Evolutionary conservation across 2,797 vertebrate species (phyloP), one percentile per base, ranked within the genome.

Genomic region (Miichthys miiuy): DNA sequence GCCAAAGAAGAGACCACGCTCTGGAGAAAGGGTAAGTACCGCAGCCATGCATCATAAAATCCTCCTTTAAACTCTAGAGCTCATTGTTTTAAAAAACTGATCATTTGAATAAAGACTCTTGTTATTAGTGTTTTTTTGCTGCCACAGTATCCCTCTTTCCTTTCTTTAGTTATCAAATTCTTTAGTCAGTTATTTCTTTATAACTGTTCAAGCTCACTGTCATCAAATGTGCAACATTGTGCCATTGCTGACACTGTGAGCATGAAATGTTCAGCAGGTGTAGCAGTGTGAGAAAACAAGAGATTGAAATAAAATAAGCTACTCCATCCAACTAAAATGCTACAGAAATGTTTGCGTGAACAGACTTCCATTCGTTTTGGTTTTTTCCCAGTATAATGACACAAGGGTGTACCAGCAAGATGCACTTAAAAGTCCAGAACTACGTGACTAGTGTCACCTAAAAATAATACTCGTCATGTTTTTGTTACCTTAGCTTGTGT

Each of bases 1-100:
- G 91, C 96, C 96, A 80, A 97, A 97, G 94, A 97, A 97, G 93
- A 96, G 96, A 82, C 96, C 96, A 1, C 95, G 96, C 79, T 97
- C 96, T 85, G 96, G 96, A 88, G 96, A 97, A 91, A 94, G 96
- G 92, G 96, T 97, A 89, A 90, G 90, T 78, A 58, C 9, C 50
- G 2, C 17, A n/a, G 50, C 6, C 12, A 18, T 14, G 5, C 6
- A 13, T 23, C n/a, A 0, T n/a, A 6, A 57, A 21, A 7, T 9
- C 14, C 17, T 42, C 8, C 38, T 44, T 21, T 60, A 64, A 23
- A 68, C 34, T 17, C 2, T 14, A 4, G 2, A 67, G 16, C 51
- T 65, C n/a, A 6, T 66, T 55, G 27, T 25, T 83, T 67, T 68
- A 6, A 48, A 62, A 77, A 47, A 30, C 2, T 10, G 34, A 48